Percentiles rank a stretch among this genome's conserved stretches.
Conservation (phyloP, 92 coral and sea anemone genomes). For the Scolanthus callimorphus region DNA sequence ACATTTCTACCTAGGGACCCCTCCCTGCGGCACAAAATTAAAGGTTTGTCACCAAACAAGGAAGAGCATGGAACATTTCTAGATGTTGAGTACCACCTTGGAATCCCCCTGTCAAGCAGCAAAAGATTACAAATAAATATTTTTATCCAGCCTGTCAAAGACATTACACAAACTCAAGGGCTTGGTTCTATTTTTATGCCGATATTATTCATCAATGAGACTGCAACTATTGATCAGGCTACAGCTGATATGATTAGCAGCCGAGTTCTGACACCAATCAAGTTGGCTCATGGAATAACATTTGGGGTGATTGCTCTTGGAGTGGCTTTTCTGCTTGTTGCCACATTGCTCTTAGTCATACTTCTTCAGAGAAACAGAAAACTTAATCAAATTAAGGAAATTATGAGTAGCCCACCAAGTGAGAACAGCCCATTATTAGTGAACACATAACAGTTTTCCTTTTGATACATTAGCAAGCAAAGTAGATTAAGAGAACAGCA, state of each 20-base stretch:
- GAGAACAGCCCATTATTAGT: constrained; percentile 33
- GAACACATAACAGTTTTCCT: not conserved
- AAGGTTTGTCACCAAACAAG: constrained; percentile 67
- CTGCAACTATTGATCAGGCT: constrained; percentile 49
- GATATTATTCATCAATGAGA: constrained; percentile 70
- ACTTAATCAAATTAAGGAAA: constrained; percentile 20
- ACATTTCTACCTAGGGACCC: constrained; percentile 82
- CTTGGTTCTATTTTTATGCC: constrained; percentile 62
- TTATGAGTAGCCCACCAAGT: constrained; percentile 12
- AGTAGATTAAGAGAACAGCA: too few relatives aligned
- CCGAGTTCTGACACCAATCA: constrained; percentile 53
- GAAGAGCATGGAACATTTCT: constrained; percentile 86
- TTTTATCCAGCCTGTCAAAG: constrained; percentile 52
- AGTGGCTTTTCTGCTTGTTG: constrained; percentile 57
- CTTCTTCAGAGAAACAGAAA: constrained; percentile 40
- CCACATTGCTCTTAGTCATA: constrained; percentile 30
- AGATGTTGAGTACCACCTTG: constrained; percentile 75
- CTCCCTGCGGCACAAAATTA: constrained; percentile 44
- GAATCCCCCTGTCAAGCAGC: constrained; percentile 67
- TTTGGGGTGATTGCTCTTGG: constrained; percentile 64
- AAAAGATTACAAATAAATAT: constrained; percentile 83
- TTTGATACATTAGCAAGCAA: too few relatives aligned
- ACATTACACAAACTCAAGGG: constrained; percentile 37
- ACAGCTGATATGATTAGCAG: constrained; percentile 60
- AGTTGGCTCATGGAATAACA: constrained; percentile 65